A percentile compares a stretch with the other conserved stretches of the same genome.
Evolutionary conservation across 2,888 invertebrate genomes (phyloP).

Genomic region (Mallateleia sp.): DNA sequence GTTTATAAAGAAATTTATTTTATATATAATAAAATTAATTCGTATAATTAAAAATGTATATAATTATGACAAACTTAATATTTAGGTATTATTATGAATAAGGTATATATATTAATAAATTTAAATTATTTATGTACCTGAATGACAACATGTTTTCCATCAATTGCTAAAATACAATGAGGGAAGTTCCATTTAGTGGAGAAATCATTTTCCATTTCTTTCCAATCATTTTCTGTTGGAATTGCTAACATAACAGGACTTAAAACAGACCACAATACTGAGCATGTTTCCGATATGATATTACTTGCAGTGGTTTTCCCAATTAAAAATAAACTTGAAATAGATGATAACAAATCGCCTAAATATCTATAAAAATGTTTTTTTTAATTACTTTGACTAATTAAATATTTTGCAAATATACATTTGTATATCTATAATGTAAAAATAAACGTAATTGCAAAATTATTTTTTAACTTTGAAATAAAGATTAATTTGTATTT

Average conservation of each 20-base stretch:
- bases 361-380: constrained; percentile 37
- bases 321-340: constrained; percentile 8
- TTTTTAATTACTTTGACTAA: no score
- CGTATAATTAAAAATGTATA: no score
- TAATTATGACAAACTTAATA: no score
- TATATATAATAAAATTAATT: background rate
- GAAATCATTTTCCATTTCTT: constrained; percentile 38
- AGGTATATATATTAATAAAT: no score
- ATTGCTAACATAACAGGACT: background rate
- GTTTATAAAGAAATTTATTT: background rate
- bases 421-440: no score
- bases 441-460: no score
- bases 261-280: constrained; percentile 10
- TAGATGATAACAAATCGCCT: constrained; percentile 6
- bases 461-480: no score
- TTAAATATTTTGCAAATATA: no score
- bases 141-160: constrained; percentile 43
- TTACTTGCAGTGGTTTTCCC: constrained; percentile 13
- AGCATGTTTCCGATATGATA: constrained; percentile 22
- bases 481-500: no score
- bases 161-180: constrained; percentile 27
- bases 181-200: constrained; percentile 39
- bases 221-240: constrained; percentile 7
- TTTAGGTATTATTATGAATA: no score
- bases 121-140: no score